Conservation (phyloP, 1,140 invertebrate genomes). For the Oncopeltus fasciatus region DNA sequence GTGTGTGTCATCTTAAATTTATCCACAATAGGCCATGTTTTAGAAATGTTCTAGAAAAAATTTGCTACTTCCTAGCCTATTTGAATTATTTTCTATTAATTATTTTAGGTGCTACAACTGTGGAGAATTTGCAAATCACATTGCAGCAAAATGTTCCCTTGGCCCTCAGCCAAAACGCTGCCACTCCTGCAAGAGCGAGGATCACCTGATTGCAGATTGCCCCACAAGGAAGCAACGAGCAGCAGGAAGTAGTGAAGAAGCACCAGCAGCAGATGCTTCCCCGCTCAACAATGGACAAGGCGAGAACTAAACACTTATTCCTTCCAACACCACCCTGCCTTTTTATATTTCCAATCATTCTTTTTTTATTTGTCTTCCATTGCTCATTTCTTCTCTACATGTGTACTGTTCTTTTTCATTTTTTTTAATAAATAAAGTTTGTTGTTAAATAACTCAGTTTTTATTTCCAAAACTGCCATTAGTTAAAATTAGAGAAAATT, state of each 20-base stretch:
- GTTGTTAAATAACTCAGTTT: neutral
- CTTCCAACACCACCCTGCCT: neutral
- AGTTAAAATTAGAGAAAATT: no score
- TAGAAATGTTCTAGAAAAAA: no score
- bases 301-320: conserved; percentile 4
- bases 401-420: neutral
- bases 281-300: conserved; percentile 14
- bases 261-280: conserved; percentile 15
- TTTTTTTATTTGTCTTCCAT: neutral
- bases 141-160: conserved; percentile 70
- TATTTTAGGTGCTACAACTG: conserved; percentile 73
- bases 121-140: conserved; percentile 79
- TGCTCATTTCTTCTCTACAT: neutral
- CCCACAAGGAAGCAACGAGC: conserved; percentile 33
- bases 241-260: conserved; percentile 22
- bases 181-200: conserved; percentile 70
- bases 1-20: no score
- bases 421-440: neutral
- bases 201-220: conserved; percentile 77
- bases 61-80: no score
- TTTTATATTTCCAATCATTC: neutral
- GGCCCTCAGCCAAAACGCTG: conserved; percentile 78
- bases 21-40: no score
- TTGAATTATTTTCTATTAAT: neutral
- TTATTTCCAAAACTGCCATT: neutral